Conservation (phyloP, 2,888 invertebrate genomes). For the Agrotis segetum region DNA sequence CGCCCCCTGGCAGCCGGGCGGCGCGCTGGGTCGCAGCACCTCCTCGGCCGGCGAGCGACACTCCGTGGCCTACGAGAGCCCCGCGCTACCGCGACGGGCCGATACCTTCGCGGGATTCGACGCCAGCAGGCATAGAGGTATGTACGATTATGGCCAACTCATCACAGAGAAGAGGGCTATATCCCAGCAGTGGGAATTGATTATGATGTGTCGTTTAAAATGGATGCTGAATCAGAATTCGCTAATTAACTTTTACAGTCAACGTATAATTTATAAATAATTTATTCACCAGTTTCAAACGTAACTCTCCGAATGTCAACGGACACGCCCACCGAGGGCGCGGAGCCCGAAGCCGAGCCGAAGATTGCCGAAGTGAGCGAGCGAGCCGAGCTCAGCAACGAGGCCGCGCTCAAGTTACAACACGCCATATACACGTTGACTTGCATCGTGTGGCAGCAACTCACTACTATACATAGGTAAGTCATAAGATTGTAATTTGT, state of each 20-base stretch:
- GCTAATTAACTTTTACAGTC: no score
- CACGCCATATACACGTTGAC: slow-evolving; percentile 97
- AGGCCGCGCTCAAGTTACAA: slow-evolving; percentile 95
- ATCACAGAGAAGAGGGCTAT: no score
- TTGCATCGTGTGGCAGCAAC: slow-evolving; percentile 97
- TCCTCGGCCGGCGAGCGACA: slow-evolving; percentile 98
- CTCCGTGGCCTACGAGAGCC: slow-evolving; percentile 96
- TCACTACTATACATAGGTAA: slow-evolving; percentile 96
- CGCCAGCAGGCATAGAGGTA: slow-evolving; percentile 80
- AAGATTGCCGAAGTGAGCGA: slow-evolving; percentile 45
- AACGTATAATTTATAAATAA: no score
- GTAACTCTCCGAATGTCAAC: slow-evolving; percentile 80
- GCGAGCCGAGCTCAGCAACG: slow-evolving; percentile 72
- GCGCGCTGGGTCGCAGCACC: slow-evolving; percentile 96
- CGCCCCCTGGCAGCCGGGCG: slow-evolving; percentile 86
- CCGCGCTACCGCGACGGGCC: slow-evolving; percentile 97
- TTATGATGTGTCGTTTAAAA: no score
- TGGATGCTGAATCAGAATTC: no score
- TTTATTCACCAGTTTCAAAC: slow-evolving; percentile 60
- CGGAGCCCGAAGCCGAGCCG: slow-evolving; percentile 41
- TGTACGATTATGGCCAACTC: no score
- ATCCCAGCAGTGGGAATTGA: no score
- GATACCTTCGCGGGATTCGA: slow-evolving; percentile 99
- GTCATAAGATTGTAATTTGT: no score
- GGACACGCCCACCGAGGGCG: slow-evolving; percentile 76